Base-by-base conservation (phyloP, 2,888 invertebrate genomes). In the Hypsopygia costalis region DNA sequence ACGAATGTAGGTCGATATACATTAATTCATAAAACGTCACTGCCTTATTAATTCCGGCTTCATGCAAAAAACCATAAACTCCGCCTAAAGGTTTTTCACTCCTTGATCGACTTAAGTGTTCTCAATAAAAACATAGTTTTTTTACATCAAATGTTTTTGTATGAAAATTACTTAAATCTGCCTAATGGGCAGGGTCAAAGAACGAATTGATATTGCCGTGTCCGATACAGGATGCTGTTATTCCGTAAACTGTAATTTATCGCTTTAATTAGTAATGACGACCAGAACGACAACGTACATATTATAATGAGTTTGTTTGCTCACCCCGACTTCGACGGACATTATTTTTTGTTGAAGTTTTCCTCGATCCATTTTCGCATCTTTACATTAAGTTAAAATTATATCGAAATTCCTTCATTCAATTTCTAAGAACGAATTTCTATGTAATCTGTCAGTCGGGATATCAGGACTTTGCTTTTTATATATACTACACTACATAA, bases 141-240 rank as follows among this genome's bases (percentile, higher is more conserved):
- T 67, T 70, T 69, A 65, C 55, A 43, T 39, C 22, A 48, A 47
- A 45, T 56, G 47, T 68, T 71, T 74, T 76, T 72, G 47, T 55
- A 36, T 38, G 10, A 46, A 44, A 57, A 58, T 65, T 61, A 58
- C 49, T 58, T 54, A 58, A 62, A 60, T 58, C 55, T 60, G 52
- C 55, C 58, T 33, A 63, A 66, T 64, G 52, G 59, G 52, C 51
- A 54, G 58, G 70, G 66, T 76, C 68, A 78, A 77, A 59, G 66
- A 70, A 70, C 76, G 68, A 60, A 68, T 69, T 70, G 56, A 60
- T 62, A 64, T 57, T 62, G 59, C 54, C 62, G 60, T 62, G 62
- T 64, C 70, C 63, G 63, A 59, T 61, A 62, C 70, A 69, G 69
- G 71, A 74, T 73, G 64, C 11, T 37, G 36, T 22, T 11, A 5